Percentiles rank a stretch among this genome's conserved stretches.
phyloP scores from a whole-genome alignment of 1,140 invertebrate species.

The Coenobita brevimanus region DNA sequence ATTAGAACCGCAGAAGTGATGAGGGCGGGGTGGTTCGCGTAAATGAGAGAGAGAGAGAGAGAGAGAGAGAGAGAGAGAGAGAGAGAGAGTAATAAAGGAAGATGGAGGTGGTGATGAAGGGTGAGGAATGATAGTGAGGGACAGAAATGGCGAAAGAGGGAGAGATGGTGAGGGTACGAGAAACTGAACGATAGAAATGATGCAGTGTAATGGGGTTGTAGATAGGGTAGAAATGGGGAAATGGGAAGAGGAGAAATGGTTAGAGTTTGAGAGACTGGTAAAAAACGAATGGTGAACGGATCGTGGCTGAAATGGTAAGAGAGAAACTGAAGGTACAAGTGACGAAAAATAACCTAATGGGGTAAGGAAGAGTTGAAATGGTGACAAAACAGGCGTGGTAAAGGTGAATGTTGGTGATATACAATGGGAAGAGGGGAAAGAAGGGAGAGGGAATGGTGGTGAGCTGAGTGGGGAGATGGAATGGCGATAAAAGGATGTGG shows the following conservation, averaged over 20 bases:
- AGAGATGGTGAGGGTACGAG: constrained; percentile 29
- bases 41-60: no score
- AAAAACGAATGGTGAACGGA: no score
- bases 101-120: background rate
- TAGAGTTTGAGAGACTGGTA: no score
- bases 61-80: background rate
- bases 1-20: no score
- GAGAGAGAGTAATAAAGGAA: background rate
- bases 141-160: constrained; percentile 40
- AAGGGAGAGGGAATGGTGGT: background rate
- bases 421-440: background rate
- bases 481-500: no score
- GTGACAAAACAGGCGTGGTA: background rate
- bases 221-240: background rate
- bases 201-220: background rate
- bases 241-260: no score
- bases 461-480: no score
- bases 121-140: background rate
- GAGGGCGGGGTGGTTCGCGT: no score
- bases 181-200: background rate
- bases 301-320: no score
- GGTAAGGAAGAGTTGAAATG: background rate
- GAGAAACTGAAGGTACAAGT: no score
- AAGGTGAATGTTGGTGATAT: background rate
- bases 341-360: no score